phyloP scores from a whole-genome alignment of 2,888 invertebrate genomes.

The Sinopyrophorus schimmeli region DNA sequence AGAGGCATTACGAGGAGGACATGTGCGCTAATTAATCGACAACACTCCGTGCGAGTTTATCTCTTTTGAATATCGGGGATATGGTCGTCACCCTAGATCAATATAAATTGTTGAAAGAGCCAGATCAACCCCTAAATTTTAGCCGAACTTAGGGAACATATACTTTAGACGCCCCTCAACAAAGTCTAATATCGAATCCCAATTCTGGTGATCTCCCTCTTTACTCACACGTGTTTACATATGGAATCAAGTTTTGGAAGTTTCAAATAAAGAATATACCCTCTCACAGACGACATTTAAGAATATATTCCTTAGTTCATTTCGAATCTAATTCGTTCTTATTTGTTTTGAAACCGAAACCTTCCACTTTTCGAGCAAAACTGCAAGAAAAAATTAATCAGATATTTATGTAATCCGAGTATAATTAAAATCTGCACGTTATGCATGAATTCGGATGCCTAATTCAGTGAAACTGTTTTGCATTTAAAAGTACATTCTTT shows the following conservation, averaged over 20 bases:
- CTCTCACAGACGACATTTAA: slow-evolving; percentile 14
- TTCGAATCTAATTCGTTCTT: too few relatives aligned
- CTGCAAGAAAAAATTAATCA: too few relatives aligned
- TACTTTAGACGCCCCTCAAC: slow-evolving; percentile 33
- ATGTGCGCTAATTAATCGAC: too few relatives aligned
- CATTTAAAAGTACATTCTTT: too few relatives aligned
- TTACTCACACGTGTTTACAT: slow-evolving; percentile 39
- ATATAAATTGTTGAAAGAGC: slow-evolving; percentile 31
- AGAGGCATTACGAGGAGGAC: too few relatives aligned
- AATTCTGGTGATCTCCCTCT: slow-evolving; percentile 37
- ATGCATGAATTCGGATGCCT: too few relatives aligned
- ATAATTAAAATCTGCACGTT: too few relatives aligned
- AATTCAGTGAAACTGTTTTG: too few relatives aligned
- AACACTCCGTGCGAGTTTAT: too few relatives aligned
- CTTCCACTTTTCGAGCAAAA: too few relatives aligned
- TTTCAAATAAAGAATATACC: slow-evolving; percentile 35
- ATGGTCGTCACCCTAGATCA: slow-evolving; percentile 26
- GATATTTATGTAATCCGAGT: too few relatives aligned
- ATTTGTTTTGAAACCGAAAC: too few relatives aligned
- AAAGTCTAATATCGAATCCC: slow-evolving; percentile 37
- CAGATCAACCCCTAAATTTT: slow-evolving; percentile 34
- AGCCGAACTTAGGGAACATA: slow-evolving; percentile 30
- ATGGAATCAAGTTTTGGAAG: slow-evolving; percentile 39
- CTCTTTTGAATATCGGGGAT: slow-evolving; percentile 8
- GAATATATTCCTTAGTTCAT: slow-evolving; percentile 23